A percentile compares a stretch with the other conserved stretches of the same genome.
These are phyloP conservation scores for Apeira syringaria DNA, from an alignment of 2,888 invertebrate genomes.

Conservation along the genomic window DNA sequence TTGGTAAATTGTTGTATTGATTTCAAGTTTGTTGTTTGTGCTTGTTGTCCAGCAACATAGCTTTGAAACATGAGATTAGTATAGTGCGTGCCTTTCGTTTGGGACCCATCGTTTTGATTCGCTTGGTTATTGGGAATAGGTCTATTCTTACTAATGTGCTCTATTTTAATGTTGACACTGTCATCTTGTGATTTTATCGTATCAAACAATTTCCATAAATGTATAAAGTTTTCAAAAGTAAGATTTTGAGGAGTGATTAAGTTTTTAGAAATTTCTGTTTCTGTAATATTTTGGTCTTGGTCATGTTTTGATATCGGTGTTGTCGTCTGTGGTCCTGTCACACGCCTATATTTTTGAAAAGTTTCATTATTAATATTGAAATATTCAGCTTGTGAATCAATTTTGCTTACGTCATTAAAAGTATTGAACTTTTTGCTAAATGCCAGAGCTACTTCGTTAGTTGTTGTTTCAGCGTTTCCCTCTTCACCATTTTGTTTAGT, in stretches of 20 bases:
- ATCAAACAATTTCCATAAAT: not conserved
- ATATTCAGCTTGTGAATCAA: not conserved
- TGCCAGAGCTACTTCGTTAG: not conserved
- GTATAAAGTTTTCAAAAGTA: not conserved
- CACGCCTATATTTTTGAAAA: constrained; percentile 1
- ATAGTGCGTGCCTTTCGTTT: not conserved
- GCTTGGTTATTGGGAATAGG: too few species aligned
- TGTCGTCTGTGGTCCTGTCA: not conserved
- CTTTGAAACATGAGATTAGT: not conserved
- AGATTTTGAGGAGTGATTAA: constrained; percentile 1
- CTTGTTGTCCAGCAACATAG: not conserved
- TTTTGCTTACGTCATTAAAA: not conserved
- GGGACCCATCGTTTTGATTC: not conserved
- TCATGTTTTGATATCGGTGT: not conserved
- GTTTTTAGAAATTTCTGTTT: not conserved
- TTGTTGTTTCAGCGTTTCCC: not conserved
- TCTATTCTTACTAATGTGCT: too few species aligned
- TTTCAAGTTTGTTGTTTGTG: not conserved
- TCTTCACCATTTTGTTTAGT: not conserved
- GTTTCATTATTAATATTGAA: constrained; percentile 4
- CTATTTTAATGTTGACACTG: not conserved
- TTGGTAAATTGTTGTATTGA: constrained; percentile 3
- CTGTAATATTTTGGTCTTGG: not conserved
- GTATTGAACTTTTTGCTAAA: not conserved
- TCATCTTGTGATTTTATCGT: not conserved